Base-by-base conservation (phyloP, 2,113 vertebrate species). In the Tretioscincus oriximinensis region DNA sequence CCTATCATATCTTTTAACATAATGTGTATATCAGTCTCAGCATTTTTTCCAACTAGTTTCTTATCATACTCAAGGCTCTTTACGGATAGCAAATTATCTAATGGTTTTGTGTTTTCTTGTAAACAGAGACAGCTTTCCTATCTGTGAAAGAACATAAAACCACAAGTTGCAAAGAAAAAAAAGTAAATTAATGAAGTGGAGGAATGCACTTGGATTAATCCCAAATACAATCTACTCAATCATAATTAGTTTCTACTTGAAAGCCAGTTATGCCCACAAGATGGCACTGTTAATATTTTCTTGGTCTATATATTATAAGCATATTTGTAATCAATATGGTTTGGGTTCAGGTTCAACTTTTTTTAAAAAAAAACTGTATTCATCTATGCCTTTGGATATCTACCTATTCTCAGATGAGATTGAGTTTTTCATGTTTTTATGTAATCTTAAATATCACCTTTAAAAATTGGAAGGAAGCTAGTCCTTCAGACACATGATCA, bases 251-350 rank as follows among this genome's bases (percentile, higher is more conserved):
- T 86, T 14, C 58, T 58, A 73, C 77, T 35, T 70, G 73, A 35
- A 4, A 81, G 76, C 51, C 77, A 18, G 45, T 47, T 74, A 76
- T 0, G 72, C 49, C 74, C 24, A 7, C 68, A 58, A 77, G 80
- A 68, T 65, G 29, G 76, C 72, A 35, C 67, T 75, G 61, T 41
- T 69, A 2, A 45, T 21, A 24, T 84, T 74, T 71, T 79, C n/a
- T 73, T 77, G 80, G 54, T 65, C 76, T 79, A 64, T 28, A 80
- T 67, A 78, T 31, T 70, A 81, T 67, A 77, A 63, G 70, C 76
- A 72, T 80, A 65, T 60, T 0, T 79, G 29, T 82, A 69, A 47
- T 71, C n/a, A 49, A 1, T 63, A 49, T 26, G n/a, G 45, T 4
- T 26, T 64, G 14, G 10, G 8, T 76, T 76, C 28, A 65, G 9